Evolutionary conservation across 2,888 invertebrate genomes (phyloP), one percentile per base, ranked within the genome.

Genomic region (Drosophila percnosoma): DNA sequence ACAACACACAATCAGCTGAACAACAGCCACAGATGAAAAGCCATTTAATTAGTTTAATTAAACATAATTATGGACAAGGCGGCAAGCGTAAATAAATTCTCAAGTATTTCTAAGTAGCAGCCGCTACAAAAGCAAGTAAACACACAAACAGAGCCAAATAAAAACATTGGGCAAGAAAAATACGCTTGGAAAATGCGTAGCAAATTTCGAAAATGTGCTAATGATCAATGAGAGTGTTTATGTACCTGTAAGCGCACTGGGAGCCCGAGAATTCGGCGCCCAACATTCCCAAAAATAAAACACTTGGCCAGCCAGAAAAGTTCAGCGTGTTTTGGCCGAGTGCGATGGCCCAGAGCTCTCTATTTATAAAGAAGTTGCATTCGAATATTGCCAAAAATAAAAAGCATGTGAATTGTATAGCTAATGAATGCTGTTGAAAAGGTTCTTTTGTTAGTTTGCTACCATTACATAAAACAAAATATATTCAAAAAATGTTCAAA

Each of bases 1-100:
- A 63, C 42, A 73, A 55, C 27, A 38, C 3, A 36, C 13, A 45
- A 24, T 27, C 11, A 38, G 27, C 7, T n/a, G 36, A 27, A 52
- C 66, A 65, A 42, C 57, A 77, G 42, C 29, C 11, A 64, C 45
- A 68, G 57, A 71, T 67, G 71, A 71, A 83, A 78, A 80, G 68
- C 83, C 67, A 69, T 78, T 83, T 88, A 86, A 86, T 88, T 83
- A 82, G 88, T 86, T 80, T 72, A 82, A 88, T 83, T 86, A 76
- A 86, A 80, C 85, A 86, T 87, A 87, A 87, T 89, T 89, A 87
- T 75, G 68, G 38, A 69, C 66, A 64, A 75, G 78, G 68, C 64
- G 63, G 62, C 67, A 45, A 42, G 24, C 21, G 69, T 67, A 69
- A 73, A 75, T 71, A 81, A 60, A 49, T 40, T 33, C 58, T 38